Evolutionary conservation across 2,888 invertebrate genomes (phyloP).

Genomic region (Sphinx pinastri): DNA sequence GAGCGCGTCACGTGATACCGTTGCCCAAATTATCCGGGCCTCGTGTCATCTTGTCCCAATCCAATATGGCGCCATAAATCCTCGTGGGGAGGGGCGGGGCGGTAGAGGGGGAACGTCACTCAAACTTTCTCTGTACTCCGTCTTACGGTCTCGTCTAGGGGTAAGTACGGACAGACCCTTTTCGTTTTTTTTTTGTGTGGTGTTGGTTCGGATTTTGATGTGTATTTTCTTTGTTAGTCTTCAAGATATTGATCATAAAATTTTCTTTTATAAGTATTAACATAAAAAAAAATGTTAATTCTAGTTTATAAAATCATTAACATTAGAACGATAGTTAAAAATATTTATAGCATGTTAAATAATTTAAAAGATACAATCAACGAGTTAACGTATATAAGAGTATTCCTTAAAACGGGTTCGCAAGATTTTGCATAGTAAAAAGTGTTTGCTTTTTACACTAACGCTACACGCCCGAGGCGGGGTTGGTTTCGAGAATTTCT

Average conservation of each 20-base stretch:
- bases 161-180: slow-evolving; percentile 72
- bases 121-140: slow-evolving; percentile 84
- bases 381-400: not conserved
- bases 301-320: too few relatives aligned
- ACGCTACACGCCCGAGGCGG: slow-evolving; percentile 63
- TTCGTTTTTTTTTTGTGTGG: slow-evolving; percentile 47
- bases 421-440: slow-evolving; percentile 29
- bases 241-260: not conserved
- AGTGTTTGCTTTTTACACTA: slow-evolving; percentile 47
- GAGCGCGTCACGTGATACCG: slow-evolving; percentile 80
- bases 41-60: slow-evolving; percentile 84
- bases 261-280: too few relatives aligned
- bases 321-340: not conserved
- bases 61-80: slow-evolving; percentile 85
- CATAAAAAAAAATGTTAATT: too few relatives aligned
- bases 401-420: slow-evolving; percentile 28
- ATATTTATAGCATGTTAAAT: not conserved
- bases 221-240: not conserved
- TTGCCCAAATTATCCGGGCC: slow-evolving; percentile 84
- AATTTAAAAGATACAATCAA: too few relatives aligned
- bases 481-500: slow-evolving; percentile 75
- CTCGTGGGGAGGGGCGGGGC: slow-evolving; percentile 67
- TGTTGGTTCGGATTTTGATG: slow-evolving; percentile 21
- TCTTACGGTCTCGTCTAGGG: slow-evolving; percentile 78
- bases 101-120: slow-evolving; percentile 81